Base-by-base conservation (phyloP, 2,113 vertebrate species). In the Scortum barcoo region DNA sequence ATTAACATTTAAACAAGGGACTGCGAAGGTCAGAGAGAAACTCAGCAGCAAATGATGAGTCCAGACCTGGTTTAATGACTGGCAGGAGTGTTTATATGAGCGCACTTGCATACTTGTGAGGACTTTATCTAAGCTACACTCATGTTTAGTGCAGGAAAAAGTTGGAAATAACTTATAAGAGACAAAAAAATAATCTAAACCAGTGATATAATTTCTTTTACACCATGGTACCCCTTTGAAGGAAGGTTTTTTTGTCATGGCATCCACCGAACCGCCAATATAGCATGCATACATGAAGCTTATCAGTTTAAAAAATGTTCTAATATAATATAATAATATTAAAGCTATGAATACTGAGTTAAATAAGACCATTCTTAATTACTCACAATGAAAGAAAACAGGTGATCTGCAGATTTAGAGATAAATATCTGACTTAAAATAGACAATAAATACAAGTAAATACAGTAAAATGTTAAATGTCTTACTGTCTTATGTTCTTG, bases 1-100 rank as follows among this genome's bases (percentile, higher is more conserved):
- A 93, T 90, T 93, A 89, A 89, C 89, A 91, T 91, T 93, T 91
- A 76, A 81, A 89, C 72, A 72, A 66, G 14, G 20, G 53, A 38
- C 72, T 28, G 72, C 7, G 61, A 90, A 89, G 87, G 88, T 89
- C 88, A 87, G 72, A 68, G 76, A 71, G 72, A 26, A 60, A 67
- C 67, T 66, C 70, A 38, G 46, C 16, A 51, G 57, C 24, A 24
- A 72, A 74, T 68, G 75, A 84, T 67, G 56, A 61, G 63, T 70
- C 56, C 38, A 40, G 38, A 48, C 66, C 62, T 14, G 5, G 54
- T 60, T 81, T 80, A 79, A 75, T 54, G 76, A 73, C 51, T 16
- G 78, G 69, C 75, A 60, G 61, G 51, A 30, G 66, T 1, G 53
- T 8, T 62, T 50, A 24, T 22, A 28, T 28, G 26, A 46, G 11